phyloP scores from a whole-genome alignment of 2,888 invertebrate species.

The Netelia inedita region DNA sequence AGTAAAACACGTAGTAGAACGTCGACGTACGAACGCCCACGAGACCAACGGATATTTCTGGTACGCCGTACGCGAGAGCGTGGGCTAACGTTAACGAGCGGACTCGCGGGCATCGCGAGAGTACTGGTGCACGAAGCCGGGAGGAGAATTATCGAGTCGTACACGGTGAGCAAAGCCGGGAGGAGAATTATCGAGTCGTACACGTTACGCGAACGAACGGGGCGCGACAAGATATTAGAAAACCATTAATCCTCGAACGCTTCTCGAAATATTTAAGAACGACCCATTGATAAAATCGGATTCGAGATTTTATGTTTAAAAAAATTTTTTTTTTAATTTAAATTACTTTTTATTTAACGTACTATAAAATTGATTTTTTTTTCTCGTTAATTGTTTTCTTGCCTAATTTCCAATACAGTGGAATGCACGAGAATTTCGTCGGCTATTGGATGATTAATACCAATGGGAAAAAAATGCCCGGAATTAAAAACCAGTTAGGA shows the following conservation, averaged over 20 bases:
- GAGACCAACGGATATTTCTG: conserved; percentile 66
- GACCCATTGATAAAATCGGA: too few species aligned
- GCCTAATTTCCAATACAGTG: too few species aligned
- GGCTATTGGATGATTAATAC: background rate
- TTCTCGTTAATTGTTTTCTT: too few species aligned
- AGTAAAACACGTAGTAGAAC: background rate
- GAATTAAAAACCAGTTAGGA: conserved; percentile 39
- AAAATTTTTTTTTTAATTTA: too few species aligned
- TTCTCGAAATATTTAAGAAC: background rate
- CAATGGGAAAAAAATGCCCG: background rate
- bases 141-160: conserved; percentile 33
- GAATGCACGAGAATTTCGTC: too few species aligned
- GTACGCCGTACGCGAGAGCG: conserved; percentile 59
- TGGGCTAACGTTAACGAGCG: conserved; percentile 58
- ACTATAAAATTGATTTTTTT: too few species aligned
- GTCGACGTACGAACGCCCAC: conserved; percentile 77
- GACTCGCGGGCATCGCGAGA: conserved; percentile 36
- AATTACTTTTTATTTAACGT: too few species aligned
- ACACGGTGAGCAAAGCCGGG: conserved; percentile 41
- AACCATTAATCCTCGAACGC: background rate
- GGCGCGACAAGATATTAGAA: conserved; percentile 16
- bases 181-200: conserved; percentile 34
- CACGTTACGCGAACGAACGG: conserved; percentile 17
- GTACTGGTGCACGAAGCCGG: conserved; percentile 41
- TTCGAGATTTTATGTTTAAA: too few species aligned